Evolutionary conservation across 2,888 invertebrate species (phyloP).

Genomic region (Spilarctia lutea): DNA sequence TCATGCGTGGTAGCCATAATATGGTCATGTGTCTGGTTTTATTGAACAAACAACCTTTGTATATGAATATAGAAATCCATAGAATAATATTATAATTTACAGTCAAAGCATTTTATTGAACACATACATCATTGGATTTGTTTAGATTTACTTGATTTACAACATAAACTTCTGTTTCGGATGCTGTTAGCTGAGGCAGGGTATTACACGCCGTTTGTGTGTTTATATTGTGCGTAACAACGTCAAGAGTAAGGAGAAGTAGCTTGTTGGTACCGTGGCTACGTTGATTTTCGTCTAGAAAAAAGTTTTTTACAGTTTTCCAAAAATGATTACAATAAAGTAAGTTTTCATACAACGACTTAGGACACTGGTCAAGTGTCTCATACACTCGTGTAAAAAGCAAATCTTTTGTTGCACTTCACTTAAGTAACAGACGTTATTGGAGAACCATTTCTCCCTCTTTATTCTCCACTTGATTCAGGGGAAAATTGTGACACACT

Average conservation of each 20-base stretch:
- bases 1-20: neutral
- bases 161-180: conserved; percentile 26
- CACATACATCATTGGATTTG: conserved; percentile 40
- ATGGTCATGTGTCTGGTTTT: neutral
- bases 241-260: neutral
- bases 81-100: conserved; percentile 26
- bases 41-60: conserved; percentile 4
- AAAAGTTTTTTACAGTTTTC: too few relatives aligned
- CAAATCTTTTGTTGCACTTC: too few relatives aligned
- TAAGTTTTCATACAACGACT: too few relatives aligned
- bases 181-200: conserved; percentile 22
- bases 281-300: neutral
- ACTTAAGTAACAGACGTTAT: too few relatives aligned
- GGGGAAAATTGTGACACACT: too few relatives aligned
- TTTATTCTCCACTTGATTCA: too few relatives aligned
- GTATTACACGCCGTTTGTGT: conserved; percentile 1
- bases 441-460: too few relatives aligned
- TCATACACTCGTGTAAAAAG: too few relatives aligned
- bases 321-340: too few relatives aligned
- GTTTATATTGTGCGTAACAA: neutral
- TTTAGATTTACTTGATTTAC: conserved; percentile 50
- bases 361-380: too few relatives aligned
- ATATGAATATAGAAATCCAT: neutral
- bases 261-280: neutral
- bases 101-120: conserved; percentile 34